Evolutionary conservation across 2,797 vertebrate species (phyloP).

Genomic region (Myiotriccus ornatus): DNA sequence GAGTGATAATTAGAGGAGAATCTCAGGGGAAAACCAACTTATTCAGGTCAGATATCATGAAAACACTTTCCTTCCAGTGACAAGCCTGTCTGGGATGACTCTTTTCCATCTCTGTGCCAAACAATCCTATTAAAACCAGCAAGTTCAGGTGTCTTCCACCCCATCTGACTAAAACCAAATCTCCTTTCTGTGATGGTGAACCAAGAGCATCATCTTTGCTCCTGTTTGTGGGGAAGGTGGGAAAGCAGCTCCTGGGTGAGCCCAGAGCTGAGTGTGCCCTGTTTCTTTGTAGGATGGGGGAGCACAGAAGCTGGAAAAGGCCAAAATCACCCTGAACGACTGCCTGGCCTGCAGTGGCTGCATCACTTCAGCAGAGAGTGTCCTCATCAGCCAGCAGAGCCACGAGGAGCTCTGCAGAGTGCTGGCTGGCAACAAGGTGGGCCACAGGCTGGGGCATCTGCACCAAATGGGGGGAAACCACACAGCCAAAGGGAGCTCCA

Average conservation of each 20-base stretch:
- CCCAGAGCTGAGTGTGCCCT: neutral
- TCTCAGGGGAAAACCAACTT: neutral
- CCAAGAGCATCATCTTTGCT: neutral
- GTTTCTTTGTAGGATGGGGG: conserved; percentile 81
- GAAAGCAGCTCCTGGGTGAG: neutral
- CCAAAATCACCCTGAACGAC: conserved; percentile 91
- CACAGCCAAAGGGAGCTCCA: fast-evolving
- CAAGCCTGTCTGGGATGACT: neutral
- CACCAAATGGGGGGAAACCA: fast-evolving
- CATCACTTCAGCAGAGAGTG: conserved; percentile 93
- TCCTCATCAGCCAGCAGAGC: conserved; percentile 93
- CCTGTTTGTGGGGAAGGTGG: neutral
- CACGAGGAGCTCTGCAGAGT: conserved; percentile 86
- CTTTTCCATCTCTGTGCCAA: neutral
- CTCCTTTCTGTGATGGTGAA: fast-evolving
- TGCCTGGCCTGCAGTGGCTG: conserved; percentile 97
- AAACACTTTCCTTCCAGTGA: neutral
- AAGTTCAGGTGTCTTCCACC: neutral
- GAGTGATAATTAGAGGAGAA: neutral
- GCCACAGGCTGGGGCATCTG: neutral
- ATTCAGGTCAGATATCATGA: neutral
- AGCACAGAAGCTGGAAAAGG: conserved; percentile 87
- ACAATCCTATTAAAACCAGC: neutral
- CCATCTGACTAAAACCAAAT: neutral
- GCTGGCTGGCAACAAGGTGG: conserved; percentile 85